phyloP scores from a whole-genome alignment of 2,113 vertebrate species.

The Lipotes vexillifer region DNA sequence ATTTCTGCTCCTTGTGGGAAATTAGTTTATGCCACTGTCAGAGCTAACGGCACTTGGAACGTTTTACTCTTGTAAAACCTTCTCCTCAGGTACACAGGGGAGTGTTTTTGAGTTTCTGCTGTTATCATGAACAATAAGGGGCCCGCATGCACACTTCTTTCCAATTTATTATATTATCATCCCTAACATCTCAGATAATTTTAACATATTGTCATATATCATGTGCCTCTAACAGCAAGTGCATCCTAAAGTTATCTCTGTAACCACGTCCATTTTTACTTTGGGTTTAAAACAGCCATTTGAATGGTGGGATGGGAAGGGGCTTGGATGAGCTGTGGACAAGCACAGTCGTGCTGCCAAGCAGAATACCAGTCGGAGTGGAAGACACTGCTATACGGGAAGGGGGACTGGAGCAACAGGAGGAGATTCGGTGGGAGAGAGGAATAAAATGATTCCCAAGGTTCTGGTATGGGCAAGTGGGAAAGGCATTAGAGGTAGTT shows the following conservation, averaged over 20 bases:
- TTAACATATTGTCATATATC: slow-evolving; percentile 25
- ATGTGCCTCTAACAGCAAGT: not conserved
- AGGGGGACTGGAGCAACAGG: not conserved
- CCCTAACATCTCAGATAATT: slow-evolving; percentile 44
- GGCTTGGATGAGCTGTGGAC: not conserved
- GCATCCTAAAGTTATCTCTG: not conserved
- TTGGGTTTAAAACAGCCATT: not conserved
- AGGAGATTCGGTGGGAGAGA: not conserved
- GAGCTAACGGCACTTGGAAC: not conserved
- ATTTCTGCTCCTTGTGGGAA: slow-evolving; percentile 30
- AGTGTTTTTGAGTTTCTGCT: not conserved
- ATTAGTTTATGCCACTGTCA: slow-evolving; percentile 50
- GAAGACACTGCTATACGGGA: not conserved
- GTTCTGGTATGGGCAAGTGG: not conserved
- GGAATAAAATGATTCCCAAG: not conserved
- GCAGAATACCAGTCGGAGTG: accelerated
- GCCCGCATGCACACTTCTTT: not conserved
- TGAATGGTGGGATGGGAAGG: not conserved
- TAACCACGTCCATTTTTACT: not conserved
- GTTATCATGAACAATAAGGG: not conserved
- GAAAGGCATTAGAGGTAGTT: not conserved
- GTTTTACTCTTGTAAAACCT: slow-evolving; percentile 47
- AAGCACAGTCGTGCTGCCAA: accelerated
- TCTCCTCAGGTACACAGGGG: slow-evolving; percentile 31
- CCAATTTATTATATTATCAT: slow-evolving; percentile 50